phyloP scores from a whole-genome alignment of 1,140 invertebrate species.

The Drosophila sp. region DNA sequence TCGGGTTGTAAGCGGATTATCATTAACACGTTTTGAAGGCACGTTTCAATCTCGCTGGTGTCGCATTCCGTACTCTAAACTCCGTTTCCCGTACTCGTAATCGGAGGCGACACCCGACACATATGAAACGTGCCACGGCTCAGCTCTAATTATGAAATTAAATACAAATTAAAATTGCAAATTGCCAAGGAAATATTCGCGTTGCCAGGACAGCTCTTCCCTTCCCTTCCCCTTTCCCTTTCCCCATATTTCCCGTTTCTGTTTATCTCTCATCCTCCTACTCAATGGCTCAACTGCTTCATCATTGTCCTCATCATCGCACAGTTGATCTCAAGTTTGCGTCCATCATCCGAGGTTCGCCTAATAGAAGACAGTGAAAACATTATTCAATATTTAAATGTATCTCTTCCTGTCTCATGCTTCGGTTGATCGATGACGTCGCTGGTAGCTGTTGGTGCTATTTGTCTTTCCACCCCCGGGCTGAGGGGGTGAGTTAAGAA shows the following conservation, averaged over 20 bases:
- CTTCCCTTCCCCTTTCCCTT: background rate
- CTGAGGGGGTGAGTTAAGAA: constrained; percentile 19
- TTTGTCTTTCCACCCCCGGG: constrained; percentile 43
- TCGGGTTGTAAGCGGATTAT: constrained; percentile 64
- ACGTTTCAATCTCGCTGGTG: constrained; percentile 25
- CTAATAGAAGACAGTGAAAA: constrained; percentile 34
- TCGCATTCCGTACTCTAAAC: constrained; percentile 41
- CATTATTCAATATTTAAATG: constrained; percentile 79
- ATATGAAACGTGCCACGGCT: constrained; percentile 55
- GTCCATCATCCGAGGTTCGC: constrained; percentile 39
- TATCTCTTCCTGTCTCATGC: constrained; percentile 57
- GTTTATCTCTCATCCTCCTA: no score
- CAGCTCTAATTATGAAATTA: constrained; percentile 81
- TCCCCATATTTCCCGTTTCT: no score
- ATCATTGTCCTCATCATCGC: constrained; percentile 51
- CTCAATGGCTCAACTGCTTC: constrained; percentile 29
- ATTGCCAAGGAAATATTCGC: constrained; percentile 50
- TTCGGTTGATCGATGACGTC: constrained; percentile 69
- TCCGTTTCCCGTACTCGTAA: no score
- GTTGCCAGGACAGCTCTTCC: constrained; percentile 27
- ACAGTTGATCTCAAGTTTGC: constrained; percentile 25
- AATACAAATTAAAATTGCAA: constrained; percentile 70
- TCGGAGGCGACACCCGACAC: constrained; percentile 33
- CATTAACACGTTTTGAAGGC: constrained; percentile 43
- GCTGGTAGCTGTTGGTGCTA: constrained; percentile 10